Percentiles rank a stretch among this genome's conserved stretches.
Conservation (phyloP, 92 coral and sea anemone genomes). For the Epizoanthus ramosus region DNA sequence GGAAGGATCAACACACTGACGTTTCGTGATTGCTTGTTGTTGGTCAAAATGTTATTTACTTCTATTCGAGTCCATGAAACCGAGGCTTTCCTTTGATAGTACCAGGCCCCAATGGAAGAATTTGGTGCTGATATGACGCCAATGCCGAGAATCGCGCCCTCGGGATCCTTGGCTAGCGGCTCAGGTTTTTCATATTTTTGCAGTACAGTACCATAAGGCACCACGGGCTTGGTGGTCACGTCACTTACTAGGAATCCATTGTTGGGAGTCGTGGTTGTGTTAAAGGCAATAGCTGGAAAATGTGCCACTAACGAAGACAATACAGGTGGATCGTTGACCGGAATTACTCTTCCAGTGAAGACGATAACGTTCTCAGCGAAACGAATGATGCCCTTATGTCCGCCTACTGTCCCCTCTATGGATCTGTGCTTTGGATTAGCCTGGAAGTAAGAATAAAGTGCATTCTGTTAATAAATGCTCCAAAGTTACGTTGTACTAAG, state of each 20-base stretch:
- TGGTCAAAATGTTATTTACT: conserved; percentile 33
- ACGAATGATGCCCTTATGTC: too few relatives aligned
- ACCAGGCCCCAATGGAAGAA: conserved; percentile 63
- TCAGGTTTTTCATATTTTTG: conserved; percentile 36
- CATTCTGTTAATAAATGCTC: too few relatives aligned
- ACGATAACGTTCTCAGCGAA: not conserved
- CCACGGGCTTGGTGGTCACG: conserved; percentile 45
- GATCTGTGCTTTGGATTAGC: too few relatives aligned
- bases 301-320: conserved; percentile 29
- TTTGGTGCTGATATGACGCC: conserved; percentile 64
- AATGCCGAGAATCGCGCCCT: conserved; percentile 54
- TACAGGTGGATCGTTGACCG: conserved; percentile 64
- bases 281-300: conserved; percentile 67
- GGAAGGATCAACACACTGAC: conserved; percentile 43
- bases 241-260: conserved; percentile 61
- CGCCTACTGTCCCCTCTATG: too few relatives aligned
- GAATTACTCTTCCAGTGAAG: conserved; percentile 44
- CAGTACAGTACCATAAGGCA: conserved; percentile 41
- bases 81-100: conserved; percentile 40
- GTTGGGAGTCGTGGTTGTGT: conserved; percentile 57
- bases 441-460: too few relatives aligned
- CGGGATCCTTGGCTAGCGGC: conserved; percentile 60
- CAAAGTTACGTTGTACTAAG: too few relatives aligned
- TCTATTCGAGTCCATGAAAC: conserved; percentile 37
- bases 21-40: conserved; percentile 35